Evolutionary conservation across 2,888 invertebrate genomes (phyloP), one percentile per base, ranked within the genome.

Genomic region (Atrina japonica): DNA sequence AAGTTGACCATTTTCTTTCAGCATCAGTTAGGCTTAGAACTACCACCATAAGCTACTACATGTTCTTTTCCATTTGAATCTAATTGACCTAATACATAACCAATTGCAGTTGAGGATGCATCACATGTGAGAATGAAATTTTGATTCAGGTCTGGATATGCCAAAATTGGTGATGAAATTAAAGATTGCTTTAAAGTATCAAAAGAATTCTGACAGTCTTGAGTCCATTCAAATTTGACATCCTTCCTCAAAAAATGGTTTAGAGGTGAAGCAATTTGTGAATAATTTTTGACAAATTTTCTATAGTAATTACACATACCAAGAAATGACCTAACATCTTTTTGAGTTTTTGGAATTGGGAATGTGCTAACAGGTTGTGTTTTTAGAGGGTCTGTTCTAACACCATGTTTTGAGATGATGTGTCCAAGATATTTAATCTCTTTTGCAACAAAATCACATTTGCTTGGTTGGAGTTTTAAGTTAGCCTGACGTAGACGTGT

Each of bases 271-370:
- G 73, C 67, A 14, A 77, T 75, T 43, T 60, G 69, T 1, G 74
- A 47, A 58, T 68, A 78, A 23, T 63, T 35, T 43, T 64, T 55
- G 11, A 78, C 61, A 66, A 78, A 77, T 35, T 61, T 63, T 11
- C 75, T 64, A 40, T 75, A 82, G 45, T 76, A 80, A 49, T 76
- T 76, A n/a, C 72, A 70, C n/a, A 77, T 58, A 3, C 77, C 78
- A n/a, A 80, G 55, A 60, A 79, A 79, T 35, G 68, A 61, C 43
- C 71, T 47, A n/a, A 76, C 29, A 47, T 74, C 66, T 58, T 76
- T 75, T 47, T 67, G 65, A 21, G 49, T 61, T 47, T 59, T 71
- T 5, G 78, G 79, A 9, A 50, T 61, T 43, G 71, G 74, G 41
- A 69, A 73, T 41, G 70, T 66, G 23, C 47, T 7, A 35, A 80